Base-by-base conservation (phyloP, 1,140 invertebrate species). In the Coelopa frigida region DNA sequence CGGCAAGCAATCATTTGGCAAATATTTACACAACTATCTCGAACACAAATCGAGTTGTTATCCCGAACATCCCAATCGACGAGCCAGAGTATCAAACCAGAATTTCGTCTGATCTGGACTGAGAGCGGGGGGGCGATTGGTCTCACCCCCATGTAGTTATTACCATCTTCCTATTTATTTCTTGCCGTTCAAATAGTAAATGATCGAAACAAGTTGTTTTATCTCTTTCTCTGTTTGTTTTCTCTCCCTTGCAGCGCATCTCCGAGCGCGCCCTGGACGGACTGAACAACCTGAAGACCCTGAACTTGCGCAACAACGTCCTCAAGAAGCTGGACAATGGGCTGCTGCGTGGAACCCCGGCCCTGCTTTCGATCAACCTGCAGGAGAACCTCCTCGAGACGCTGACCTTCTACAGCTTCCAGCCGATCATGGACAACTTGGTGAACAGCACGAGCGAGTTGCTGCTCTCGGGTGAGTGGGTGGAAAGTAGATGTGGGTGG, bases 271-370 rank as follows among this genome's bases (percentile, higher is more conserved):
- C 85, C 1, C 78, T 89, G 41, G 75, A 79, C 15, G 85, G 83
- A 0, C 65, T 89, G 57, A 77, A 75, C 36, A 78, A 79, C 48
- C 68, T 89, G 37, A 72, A 74, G 55, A 77, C 78, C 44, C 66
- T 90, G 39, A 77, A 75, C 51, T 73, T 90, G 18, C 78, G 79
- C 53, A 80, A 84, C 49, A 89, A 90, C 72, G 76, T 80, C 53
- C 71, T 90, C 10, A 75, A 76, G 14, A 71, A 70, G 5, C 71
- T 89, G 41, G 76, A 78, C 43, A 72, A 76, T 10, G 78, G 78
- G 20, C 71, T 85, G 43, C 79, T 89, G 40, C 72, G 73, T 35
- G 78, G 78, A 10, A 77, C 82, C 0, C 73, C 77, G 4, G 76
- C 75, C 3, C 68, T 89, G 2, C 74, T 77, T 46, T 79, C 80